Base-by-base conservation (phyloP, 2,113 vertebrate genomes). In the Vulpes lagopus region DNA sequence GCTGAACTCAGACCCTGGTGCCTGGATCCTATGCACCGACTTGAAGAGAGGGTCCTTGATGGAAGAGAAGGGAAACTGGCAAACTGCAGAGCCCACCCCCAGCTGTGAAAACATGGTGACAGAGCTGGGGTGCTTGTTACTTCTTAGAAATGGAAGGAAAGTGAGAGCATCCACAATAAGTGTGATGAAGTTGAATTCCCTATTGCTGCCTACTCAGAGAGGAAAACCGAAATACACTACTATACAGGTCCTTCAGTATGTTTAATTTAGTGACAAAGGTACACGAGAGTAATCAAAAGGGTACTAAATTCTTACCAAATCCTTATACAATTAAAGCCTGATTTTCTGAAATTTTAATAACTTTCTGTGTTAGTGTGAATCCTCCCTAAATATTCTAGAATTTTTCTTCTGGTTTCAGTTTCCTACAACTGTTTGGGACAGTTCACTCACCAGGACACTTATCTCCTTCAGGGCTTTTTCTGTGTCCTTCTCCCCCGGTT, bases 101-200 rank as follows among this genome's bases (percentile, higher is more conserved):
- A 3, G 27, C 38, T 2, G 1, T 15, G 35, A 7, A n/a, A 43
- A 64, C 1, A 0, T n/a, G 27, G 12, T 0, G 12, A 11, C 2
- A 3, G 53, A 55, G n/a, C 57, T 16, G 9, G 19, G 10, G 12
- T 14, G 2, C 51, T 11, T 59, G n/a, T 27, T 5, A 57, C 15
- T 0, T 73, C n/a, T 35, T 35, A 19, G 64, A n/a, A n/a, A n/a
- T 12, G 43, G 32, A 55, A 55, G 76, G 53, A 23, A 49, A 19
- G 15, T 1, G 11, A 53, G 67, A 62, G 11, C 10, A 0, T 69
- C 16, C 23, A 43, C 27, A 27, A 23, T 10, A 6, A 81, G 20
- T 1, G 14, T 8, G 7, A 8, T 1, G 8, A 55, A 17, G 14
- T 1, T 1, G 49, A 60, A 32, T 10, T 55, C n/a, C 57, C 78